Conservation (phyloP, 2,113 vertebrate species). For the Periophthalmus modestus region DNA sequence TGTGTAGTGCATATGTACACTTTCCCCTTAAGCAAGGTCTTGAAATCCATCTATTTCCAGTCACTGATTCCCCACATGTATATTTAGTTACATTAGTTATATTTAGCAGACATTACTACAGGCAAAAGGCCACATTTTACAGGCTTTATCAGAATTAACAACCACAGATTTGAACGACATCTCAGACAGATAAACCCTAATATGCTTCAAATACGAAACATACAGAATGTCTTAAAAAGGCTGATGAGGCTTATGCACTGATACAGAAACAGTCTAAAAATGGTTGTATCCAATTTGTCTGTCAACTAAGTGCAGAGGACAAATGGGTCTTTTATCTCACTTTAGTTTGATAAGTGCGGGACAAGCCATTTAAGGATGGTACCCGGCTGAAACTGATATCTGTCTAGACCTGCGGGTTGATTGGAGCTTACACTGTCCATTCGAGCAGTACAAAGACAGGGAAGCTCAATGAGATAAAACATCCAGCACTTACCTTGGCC, state of each 20-base stretch:
- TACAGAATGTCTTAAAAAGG: background rate
- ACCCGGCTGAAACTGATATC: conserved; percentile 33
- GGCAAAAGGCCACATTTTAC: background rate
- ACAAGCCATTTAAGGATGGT: conserved; percentile 8
- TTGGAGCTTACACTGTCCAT: conserved; percentile 27
- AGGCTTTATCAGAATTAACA: background rate
- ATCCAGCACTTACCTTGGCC: conserved; percentile 36
- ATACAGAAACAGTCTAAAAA: background rate
- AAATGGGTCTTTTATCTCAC: background rate
- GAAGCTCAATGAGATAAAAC: conserved; percentile 36
- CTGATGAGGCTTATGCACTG: background rate
- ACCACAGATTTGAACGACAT: background rate
- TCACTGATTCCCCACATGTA: background rate
- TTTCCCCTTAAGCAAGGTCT: conserved; percentile 1
- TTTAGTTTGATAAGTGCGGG: background rate
- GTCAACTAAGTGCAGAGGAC: background rate
- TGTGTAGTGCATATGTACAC: background rate
- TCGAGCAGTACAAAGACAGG: conserved; percentile 18
- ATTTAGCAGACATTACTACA: background rate
- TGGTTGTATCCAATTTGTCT: background rate
- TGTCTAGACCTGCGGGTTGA: conserved; percentile 32
- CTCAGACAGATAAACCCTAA: background rate
- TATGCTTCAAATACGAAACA: no score
- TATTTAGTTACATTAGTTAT: conserved; percentile 5
- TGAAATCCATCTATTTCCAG: background rate